These are phyloP conservation scores for Dipodomys ordii DNA, from an alignment of 2,113 vertebrate genomes.

Conservation along the genomic window DNA sequence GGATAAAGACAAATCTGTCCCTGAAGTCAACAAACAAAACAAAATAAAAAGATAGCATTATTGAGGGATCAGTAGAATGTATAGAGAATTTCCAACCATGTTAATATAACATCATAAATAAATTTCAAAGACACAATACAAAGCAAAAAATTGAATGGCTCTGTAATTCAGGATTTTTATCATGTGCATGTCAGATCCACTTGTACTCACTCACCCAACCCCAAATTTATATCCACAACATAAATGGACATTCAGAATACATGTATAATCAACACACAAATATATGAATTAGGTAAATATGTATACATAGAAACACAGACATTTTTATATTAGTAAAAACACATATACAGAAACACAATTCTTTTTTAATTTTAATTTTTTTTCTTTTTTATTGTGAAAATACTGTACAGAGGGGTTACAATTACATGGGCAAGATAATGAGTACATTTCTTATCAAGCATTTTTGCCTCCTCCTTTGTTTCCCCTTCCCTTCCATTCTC, in stretches of 20 bases:
- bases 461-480: no score
- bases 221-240: neutral
- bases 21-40: constrained; percentile 8
- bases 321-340: neutral
- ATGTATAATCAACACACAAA: neutral
- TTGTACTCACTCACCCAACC: neutral
- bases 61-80: neutral
- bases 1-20: neutral
- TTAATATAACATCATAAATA: neutral
- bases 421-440: no score
- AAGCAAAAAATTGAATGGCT: neutral
- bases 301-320: neutral
- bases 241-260: neutral
- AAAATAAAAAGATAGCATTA: neutral
- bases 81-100: neutral
- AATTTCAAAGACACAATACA: neutral
- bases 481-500: no score
- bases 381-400: no score
- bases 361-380: no score
- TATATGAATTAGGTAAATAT: no score
- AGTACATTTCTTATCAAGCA: no score
- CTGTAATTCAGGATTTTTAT: neutral
- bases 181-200: neutral
- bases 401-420: no score
- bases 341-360: neutral